A percentile compares a stretch with the other conserved stretches of the same genome.
These are phyloP conservation scores for Leptocoma aspasia DNA, from an alignment of 2,113 vertebrate genomes.

Conservation along the genomic window DNA sequence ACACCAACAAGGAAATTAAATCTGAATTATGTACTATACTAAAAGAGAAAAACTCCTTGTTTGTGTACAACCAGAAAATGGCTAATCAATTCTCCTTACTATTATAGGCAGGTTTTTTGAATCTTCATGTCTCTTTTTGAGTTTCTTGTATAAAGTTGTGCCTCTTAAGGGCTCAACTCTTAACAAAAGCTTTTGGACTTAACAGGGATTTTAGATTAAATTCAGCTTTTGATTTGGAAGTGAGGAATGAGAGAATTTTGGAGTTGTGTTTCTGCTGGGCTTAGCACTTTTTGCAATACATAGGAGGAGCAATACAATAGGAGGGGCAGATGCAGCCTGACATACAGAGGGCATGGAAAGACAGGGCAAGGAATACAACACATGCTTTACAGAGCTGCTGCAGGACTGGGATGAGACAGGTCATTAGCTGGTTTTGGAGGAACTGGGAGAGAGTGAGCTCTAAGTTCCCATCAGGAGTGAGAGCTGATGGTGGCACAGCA, in stretches of 20 bases:
- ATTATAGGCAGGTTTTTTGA: background rate
- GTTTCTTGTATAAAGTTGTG: background rate
- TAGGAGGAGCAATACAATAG: background rate
- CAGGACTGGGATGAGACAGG: background rate
- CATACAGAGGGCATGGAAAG: background rate
- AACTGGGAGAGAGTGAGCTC: fast-evolving
- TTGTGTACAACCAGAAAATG: background rate
- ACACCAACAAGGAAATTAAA: background rate
- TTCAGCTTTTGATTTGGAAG: background rate
- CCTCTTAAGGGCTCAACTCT: background rate
- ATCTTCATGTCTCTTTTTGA: background rate
- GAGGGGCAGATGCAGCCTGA: background rate
- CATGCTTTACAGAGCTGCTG: background rate
- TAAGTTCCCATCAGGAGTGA: background rate
- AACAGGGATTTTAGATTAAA: fast-evolving
- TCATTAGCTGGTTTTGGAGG: background rate
- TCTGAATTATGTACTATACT: background rate
- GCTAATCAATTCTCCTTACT: background rate
- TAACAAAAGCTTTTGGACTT: background rate
- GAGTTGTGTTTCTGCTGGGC: background rate
- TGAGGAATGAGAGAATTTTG: background rate
- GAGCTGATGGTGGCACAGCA: background rate
- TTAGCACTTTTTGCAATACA: background rate
- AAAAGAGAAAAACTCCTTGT: background rate
- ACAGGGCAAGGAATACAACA: background rate